Percentiles rank a stretch among this genome's conserved stretches.
phyloP scores from a whole-genome alignment of 2,888 invertebrate species.

The Merodon equestris region DNA sequence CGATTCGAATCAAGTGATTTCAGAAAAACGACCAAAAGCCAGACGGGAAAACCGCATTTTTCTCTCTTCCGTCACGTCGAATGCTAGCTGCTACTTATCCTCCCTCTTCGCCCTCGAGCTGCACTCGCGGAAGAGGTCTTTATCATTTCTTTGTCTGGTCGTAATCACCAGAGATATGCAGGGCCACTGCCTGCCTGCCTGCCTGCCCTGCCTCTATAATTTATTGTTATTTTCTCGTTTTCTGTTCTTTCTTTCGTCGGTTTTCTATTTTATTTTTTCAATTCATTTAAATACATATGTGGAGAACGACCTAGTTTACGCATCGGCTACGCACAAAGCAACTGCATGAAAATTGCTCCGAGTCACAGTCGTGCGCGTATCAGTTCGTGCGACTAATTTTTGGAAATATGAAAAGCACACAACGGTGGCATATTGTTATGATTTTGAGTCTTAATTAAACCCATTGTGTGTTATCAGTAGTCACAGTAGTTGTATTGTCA shows the following conservation, averaged over 20 bases:
- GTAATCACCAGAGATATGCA: conserved; percentile 16
- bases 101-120: background rate
- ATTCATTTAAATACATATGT: conserved; percentile 49
- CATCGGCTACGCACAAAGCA: conserved; percentile 44
- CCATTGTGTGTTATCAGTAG: too few species aligned
- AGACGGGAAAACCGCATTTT: conserved; percentile 23
- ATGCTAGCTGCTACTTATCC: too few species aligned
- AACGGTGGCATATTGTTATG: background rate
- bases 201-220: conserved; percentile 34
- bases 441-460: too few species aligned
- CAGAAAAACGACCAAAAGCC: conserved; percentile 17
- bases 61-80: background rate
- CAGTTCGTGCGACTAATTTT: too few species aligned
- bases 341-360: conserved; percentile 7
- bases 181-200: too few species aligned
- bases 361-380: too few species aligned
- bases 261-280: conserved; percentile 14
- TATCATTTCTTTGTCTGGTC: conserved; percentile 53
- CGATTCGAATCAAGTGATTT: background rate
- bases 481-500: too few species aligned
- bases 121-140: background rate
- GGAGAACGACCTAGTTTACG: conserved; percentile 50
- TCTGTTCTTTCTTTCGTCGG: background rate
- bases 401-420: background rate
- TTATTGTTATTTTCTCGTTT: conserved; percentile 24